A percentile compares a stretch with the other conserved stretches of the same genome.
Conservation (phyloP, 1,140 invertebrate species). For the Magallana ariakensis region DNA sequence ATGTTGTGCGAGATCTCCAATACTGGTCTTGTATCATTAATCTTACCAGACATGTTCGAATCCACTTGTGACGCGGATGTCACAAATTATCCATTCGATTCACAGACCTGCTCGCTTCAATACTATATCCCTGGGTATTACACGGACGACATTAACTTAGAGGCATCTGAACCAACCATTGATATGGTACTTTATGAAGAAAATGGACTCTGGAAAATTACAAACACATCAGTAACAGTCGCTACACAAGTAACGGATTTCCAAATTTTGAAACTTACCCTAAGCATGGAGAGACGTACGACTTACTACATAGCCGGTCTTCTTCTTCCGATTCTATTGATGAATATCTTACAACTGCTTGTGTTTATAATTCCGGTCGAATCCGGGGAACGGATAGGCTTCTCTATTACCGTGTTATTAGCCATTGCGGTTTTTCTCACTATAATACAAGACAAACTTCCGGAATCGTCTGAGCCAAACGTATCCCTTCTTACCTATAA, state of each 20-base stretch:
- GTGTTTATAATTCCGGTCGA: slow-evolving; percentile 53
- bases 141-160: not conserved
- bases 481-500: slow-evolving; percentile 55
- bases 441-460: slow-evolving; percentile 45
- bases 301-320: slow-evolving; percentile 47
- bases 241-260: not conserved
- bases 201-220: slow-evolving; percentile 34
- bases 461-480: slow-evolving; percentile 47
- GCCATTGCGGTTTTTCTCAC: slow-evolving; percentile 53
- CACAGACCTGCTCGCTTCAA: slow-evolving; percentile 40
- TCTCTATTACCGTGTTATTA: slow-evolving; percentile 48
- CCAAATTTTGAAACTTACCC: not conserved
- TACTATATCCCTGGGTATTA: slow-evolving; percentile 4
- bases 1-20: not conserved
- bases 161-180: not conserved
- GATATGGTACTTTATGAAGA: not conserved
- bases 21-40: not conserved
- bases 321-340: slow-evolving; percentile 48
- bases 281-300: slow-evolving; percentile 46
- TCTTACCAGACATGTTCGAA: slow-evolving; percentile 27
- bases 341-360: slow-evolving; percentile 44
- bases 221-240: not conserved
- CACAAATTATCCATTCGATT: slow-evolving; percentile 53
- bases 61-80: slow-evolving; percentile 48
- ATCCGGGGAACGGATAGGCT: slow-evolving; percentile 48